Evolutionary conservation across 2,113 vertebrate genomes (phyloP), one percentile per base, ranked within the genome.

Genomic region (Siniperca knerii): DNA sequence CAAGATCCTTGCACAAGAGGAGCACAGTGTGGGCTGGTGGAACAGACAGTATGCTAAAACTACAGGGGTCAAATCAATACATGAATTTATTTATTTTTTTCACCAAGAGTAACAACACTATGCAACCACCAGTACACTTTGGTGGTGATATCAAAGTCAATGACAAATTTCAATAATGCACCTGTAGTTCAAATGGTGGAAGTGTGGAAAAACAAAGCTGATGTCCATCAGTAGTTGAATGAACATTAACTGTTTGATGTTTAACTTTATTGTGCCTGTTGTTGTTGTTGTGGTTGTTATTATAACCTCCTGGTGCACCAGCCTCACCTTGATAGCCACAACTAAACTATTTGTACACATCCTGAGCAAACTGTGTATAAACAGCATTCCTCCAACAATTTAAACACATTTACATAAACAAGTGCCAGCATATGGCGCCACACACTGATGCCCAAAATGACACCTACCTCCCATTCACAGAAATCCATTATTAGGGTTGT

Each of bases 401-500:
- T 61, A 5, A 65, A 73, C 7, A 42, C 37, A 84, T 87, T 83
- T 82, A 66, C 66, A 83, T 61, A 80, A 54, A 79, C 61, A 73
- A 83, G 81, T 66, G 60, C 3, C 46, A 80, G 77, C 82, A 80
- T 85, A 80, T 48, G 64, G 72, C 60, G 29, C 16, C 2, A 42
- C 65, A 25, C 71, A 62, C 44, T 21, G 50, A 72, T 67, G 48
- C 79, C 58, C 58, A 68, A 81, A 86, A 88, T 58, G 55, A 82
- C 75, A 87, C 65, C 80, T 46, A 60, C n/a, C 46, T 84, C 70
- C 60, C 76, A 62, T 66, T 77, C 82, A 82, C 70, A 60, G 77
- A 77, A 74, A 87, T 73, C 79, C 73, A 81, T 88, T 87, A 78
- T 77, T 77, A 15, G 52, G 70, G 78, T 69, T 71, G 50, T 88